Base-by-base conservation (phyloP, 1,140 invertebrate genomes). In the Conus betulinus region DNA sequence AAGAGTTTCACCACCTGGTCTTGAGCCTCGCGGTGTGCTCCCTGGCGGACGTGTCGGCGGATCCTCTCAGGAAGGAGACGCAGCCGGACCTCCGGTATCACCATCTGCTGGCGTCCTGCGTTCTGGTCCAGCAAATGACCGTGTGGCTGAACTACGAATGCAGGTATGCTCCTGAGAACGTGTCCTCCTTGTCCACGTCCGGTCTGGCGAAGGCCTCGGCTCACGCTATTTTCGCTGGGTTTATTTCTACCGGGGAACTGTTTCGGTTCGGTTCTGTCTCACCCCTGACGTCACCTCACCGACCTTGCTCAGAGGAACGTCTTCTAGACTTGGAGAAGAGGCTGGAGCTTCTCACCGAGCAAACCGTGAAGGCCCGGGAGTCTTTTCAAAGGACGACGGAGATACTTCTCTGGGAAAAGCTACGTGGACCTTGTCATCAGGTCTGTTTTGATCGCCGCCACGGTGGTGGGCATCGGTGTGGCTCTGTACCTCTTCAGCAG, bases 401-500 rank as follows among this genome's bases (percentile, higher is more conserved):
- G 39, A 83, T 1, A 15, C 20, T 55, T 5, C 23, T 23, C 0
- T 13, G n/a, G 8, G 23, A 13, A 13, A 55, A 83, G 53, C 52
- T n/a, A 23, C 23, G 10, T 57, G 15, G 81, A 83, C 23, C 81
- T 83, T 11, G 17, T 53, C 39, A 8, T 51, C 52, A 83, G 23
- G 55, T 55, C 52, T 11, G 5, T 17, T 5, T 10, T 83, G 52
- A 51, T 83, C 51, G 10, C 39, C 0, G 81, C 52, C 55, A 83
- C 52, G 17, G 81, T 83, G 11, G 81, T 83, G 17, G 81, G 25
- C 5, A 51, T 83, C 17, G 6, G 13, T 17, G 51, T 57, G 5
- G 81, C 81, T 55, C 51, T 83, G 7, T 83, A 83, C 81, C 23
- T 57, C 25, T 83, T 83, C 52, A 55, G 81, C 4, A 83, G 52